Percentiles rank a stretch among this genome's conserved stretches.
These are phyloP conservation scores for Lagopus leucura DNA, from an alignment of 2,113 vertebrate species.

Conservation along the genomic window DNA sequence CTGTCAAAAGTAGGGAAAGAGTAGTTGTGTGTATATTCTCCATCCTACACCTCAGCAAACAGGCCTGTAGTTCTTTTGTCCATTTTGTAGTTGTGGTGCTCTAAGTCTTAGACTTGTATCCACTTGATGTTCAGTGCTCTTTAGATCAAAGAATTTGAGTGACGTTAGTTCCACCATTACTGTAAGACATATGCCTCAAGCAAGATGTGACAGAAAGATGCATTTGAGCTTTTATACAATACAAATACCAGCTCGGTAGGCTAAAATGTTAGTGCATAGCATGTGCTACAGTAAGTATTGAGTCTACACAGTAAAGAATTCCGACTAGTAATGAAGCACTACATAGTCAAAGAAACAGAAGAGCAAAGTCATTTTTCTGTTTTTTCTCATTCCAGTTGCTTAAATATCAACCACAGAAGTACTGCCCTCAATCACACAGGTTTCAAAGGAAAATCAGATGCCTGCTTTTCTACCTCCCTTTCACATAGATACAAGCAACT, in stretches of 20 bases:
- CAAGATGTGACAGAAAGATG: background rate
- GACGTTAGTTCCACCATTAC: background rate
- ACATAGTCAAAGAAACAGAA: background rate
- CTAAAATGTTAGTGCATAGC: background rate
- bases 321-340: background rate
- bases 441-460: background rate
- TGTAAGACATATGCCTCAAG: background rate
- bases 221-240: background rate
- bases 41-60: background rate
- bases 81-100: background rate
- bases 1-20: background rate
- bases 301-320: background rate
- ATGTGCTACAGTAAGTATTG: background rate
- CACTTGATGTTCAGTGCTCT: background rate
- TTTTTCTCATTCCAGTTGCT: background rate
- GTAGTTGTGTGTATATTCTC: background rate
- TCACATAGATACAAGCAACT: background rate
- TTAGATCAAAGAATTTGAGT: background rate
- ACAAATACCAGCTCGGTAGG: background rate
- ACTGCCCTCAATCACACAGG: background rate
- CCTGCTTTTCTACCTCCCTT: background rate
- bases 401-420: background rate
- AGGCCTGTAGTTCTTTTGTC: background rate
- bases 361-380: background rate
- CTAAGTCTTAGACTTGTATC: background rate